Base-by-base conservation (phyloP, 1,140 invertebrate species). In the Hirudo medicinalis region DNA sequence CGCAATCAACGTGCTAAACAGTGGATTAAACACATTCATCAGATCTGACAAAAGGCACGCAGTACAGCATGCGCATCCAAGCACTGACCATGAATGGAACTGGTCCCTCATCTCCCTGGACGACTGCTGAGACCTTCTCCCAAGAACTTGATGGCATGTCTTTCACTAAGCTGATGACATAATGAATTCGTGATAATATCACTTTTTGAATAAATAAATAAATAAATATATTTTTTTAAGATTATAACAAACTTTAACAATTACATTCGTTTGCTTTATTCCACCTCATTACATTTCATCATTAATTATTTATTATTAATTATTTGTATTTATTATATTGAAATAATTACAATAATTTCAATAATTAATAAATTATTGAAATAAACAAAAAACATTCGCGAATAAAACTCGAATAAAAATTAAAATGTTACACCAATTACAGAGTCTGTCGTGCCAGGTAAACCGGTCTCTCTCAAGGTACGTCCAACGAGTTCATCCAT, bases 71-170 rank as follows among this genome's bases (percentile, higher is more conserved):
- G 20, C 86, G 89, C 76, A 87, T 96, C 55, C 89, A 91, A 77
- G 93, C 94, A 29, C 87, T 94, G 78, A 96, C 91, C 76, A 88
- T 92, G 0, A 97, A 97, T 84, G 94, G 94, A 5, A 92, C 90
- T 40, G 93, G 94, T 0, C 92, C 94, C 0, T 88, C 88, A 76
- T 92, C 91, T 17, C 91, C 95, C 60, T 97, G 94, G 94, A 84
- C 88, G 76, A 84, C 85, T 40, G 88, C 88, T 15, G 88, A 89
- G 76, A 97, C 94, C 0, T 90, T 89, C 74, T 57, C 75, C 57
- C 77, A 82, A 73, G 83, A 85, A 67, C 74, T 84, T 19, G 89
- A 90, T 78, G 83, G 82, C 83, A 71, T 75, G 76, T 72, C 36
- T n/a, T 49, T 20, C 2, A 32, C 11, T 49, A n/a, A n/a, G n/a